Conservation (phyloP, 2,113 vertebrate species). For the Sander lucioperca region DNA sequence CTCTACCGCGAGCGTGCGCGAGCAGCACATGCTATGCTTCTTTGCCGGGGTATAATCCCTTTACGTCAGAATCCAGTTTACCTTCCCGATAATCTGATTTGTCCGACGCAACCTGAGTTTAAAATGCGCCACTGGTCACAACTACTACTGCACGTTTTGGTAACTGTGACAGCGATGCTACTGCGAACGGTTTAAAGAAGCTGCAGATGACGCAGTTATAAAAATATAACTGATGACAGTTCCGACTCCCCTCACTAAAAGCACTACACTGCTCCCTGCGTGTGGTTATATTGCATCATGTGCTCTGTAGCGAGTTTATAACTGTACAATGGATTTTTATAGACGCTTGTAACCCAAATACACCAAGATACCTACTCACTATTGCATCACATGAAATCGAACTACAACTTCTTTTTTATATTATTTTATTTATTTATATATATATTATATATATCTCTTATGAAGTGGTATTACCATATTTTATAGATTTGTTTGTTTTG, state of each 20-base stretch:
- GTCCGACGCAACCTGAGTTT: slow-evolving; percentile 46
- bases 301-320: background rate
- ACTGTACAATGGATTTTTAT: background rate
- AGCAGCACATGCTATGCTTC: slow-evolving; percentile 40
- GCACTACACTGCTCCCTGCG: background rate
- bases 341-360: background rate
- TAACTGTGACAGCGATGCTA: background rate
- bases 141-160: background rate
- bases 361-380: background rate
- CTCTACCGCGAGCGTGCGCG: slow-evolving; percentile 20
- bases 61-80: slow-evolving; percentile 85
- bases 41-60: slow-evolving; percentile 61
- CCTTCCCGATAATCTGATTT: slow-evolving; percentile 80
- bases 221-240: slow-evolving; percentile 24
- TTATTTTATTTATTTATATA: no score
- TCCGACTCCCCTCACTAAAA: background rate
- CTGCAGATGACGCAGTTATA: slow-evolving; percentile 70
- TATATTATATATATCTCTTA: background rate
- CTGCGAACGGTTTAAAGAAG: background rate
- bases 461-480: background rate
- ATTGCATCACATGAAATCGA: background rate
- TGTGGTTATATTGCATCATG: background rate
- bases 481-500: background rate
- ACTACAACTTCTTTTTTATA: no score
- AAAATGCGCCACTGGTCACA: slow-evolving; percentile 5